Conservation (phyloP, 2,888 invertebrate genomes). For the Halictus quadricinctus region DNA sequence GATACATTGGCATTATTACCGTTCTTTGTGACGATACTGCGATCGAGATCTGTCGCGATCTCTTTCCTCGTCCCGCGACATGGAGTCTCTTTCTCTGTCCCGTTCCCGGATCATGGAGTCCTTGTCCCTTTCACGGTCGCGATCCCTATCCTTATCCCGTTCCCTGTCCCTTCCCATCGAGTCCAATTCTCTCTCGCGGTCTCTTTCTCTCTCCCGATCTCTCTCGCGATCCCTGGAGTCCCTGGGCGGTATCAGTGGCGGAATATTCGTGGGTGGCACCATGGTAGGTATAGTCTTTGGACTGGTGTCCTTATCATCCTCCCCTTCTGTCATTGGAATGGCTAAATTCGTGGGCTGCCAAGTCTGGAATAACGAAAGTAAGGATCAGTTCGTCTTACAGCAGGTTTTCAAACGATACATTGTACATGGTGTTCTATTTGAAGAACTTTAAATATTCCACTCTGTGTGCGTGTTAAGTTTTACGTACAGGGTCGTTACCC, state of each 20-base stretch:
- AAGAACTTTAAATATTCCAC: background rate
- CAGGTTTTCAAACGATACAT: background rate
- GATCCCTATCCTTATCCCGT: constrained; percentile 72
- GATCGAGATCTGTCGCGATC: constrained; percentile 84
- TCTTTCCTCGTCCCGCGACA: constrained; percentile 82
- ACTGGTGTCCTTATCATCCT: constrained; percentile 76
- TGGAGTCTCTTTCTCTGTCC: constrained; percentile 79
- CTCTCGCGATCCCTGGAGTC: constrained; percentile 76
- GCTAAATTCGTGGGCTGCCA: constrained; percentile 81
- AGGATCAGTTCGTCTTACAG: background rate
- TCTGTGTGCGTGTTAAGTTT: background rate
- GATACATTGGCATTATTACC: constrained; percentile 81
- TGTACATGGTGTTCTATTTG: background rate
- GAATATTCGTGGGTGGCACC: constrained; percentile 80
- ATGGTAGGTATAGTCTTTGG: constrained; percentile 81
- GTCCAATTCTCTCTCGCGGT: constrained; percentile 68
- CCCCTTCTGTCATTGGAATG: constrained; percentile 79
- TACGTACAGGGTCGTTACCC: constrained; percentile 84
- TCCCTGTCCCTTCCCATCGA: constrained; percentile 74
- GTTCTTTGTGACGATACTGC: constrained; percentile 85
- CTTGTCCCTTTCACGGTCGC: constrained; percentile 76
- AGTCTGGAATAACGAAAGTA: constrained; percentile 69
- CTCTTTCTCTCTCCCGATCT: constrained; percentile 74
- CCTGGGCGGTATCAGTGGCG: constrained; percentile 75
- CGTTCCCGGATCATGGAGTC: constrained; percentile 76